Evolutionary conservation across 2,113 vertebrate species (phyloP).

Genomic region (Callithrix jacchus): DNA sequence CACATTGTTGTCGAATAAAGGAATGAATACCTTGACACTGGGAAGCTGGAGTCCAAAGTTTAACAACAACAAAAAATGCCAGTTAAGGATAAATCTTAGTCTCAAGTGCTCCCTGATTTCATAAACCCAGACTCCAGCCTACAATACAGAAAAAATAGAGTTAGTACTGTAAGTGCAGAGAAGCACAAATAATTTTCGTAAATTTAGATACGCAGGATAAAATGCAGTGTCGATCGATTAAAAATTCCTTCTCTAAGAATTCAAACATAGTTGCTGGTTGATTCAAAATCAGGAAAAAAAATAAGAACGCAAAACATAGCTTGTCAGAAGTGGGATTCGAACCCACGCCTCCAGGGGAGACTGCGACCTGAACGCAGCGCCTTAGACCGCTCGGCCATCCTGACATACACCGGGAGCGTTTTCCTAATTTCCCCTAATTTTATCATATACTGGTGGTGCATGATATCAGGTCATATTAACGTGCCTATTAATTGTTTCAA

Average conservation of each 20-base stretch:
- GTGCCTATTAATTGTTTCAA: background rate
- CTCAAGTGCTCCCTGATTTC: background rate
- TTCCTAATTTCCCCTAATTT: rapidly evolving
- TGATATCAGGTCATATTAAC: rapidly evolving
- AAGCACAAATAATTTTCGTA: background rate
- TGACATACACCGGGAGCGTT: rapidly evolving
- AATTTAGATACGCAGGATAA: background rate
- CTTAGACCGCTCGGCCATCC: conserved; percentile 81
- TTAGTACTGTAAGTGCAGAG: background rate
- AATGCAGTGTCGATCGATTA: rapidly evolving
- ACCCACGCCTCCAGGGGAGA: conserved; percentile 76
- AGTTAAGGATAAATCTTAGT: background rate
- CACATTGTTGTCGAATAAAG: background rate
- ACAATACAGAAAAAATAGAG: background rate
- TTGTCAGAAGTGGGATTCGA: background rate
- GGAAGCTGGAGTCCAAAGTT: background rate
- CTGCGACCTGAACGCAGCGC: conserved; percentile 79
- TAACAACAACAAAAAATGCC: too few relatives aligned
- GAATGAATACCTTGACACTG: background rate
- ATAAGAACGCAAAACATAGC: rapidly evolving
- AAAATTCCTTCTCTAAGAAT: rapidly evolving
- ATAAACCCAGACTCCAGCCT: too few relatives aligned
- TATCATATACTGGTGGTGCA: rapidly evolving
- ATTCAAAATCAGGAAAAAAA: rapidly evolving
- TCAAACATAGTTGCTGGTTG: rapidly evolving